A percentile compares a stretch with the other conserved stretches of the same genome.
These are phyloP conservation scores for Agrochola circellaris DNA, from an alignment of 2,888 invertebrate species.

Conservation along the genomic window DNA sequence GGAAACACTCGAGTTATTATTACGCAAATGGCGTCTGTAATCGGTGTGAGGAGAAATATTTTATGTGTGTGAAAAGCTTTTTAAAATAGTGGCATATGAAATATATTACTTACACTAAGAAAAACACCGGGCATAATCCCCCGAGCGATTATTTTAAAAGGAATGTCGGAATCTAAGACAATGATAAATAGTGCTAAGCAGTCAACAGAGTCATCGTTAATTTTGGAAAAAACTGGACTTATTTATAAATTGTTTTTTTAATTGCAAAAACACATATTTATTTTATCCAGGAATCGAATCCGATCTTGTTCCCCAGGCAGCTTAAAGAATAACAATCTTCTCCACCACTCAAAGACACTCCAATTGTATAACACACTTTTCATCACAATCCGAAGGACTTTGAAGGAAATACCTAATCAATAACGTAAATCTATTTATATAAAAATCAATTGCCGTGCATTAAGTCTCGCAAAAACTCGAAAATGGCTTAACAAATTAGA, in stretches of 20 bases:
- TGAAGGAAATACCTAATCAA: too few species aligned
- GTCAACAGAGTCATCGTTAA: neutral
- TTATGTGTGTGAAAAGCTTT: neutral
- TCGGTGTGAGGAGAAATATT: constrained; percentile 3
- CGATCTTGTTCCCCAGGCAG: too few species aligned
- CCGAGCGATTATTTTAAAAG: neutral
- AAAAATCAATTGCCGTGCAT: too few species aligned
- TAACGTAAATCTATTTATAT: too few species aligned
- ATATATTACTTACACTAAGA: neutral
- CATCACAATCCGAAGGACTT: too few species aligned
- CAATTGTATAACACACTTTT: too few species aligned
- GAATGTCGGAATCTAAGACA: neutral
- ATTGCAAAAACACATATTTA: neutral
- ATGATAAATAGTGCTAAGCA: neutral
- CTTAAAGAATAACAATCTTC: too few species aligned
- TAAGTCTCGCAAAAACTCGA: too few species aligned
- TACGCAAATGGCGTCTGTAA: constrained; percentile 35
- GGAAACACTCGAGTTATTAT: constrained; percentile 40
- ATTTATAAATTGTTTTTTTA: neutral
- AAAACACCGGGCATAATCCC: neutral
- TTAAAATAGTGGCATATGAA: neutral
- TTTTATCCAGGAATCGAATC: too few species aligned
- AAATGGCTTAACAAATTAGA: too few species aligned
- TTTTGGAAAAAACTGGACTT: neutral
- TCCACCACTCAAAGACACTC: too few species aligned